These are phyloP conservation scores for Aspidiotus destructor DNA, from an alignment of 2,888 invertebrate genomes.

Conservation along the genomic window DNA sequence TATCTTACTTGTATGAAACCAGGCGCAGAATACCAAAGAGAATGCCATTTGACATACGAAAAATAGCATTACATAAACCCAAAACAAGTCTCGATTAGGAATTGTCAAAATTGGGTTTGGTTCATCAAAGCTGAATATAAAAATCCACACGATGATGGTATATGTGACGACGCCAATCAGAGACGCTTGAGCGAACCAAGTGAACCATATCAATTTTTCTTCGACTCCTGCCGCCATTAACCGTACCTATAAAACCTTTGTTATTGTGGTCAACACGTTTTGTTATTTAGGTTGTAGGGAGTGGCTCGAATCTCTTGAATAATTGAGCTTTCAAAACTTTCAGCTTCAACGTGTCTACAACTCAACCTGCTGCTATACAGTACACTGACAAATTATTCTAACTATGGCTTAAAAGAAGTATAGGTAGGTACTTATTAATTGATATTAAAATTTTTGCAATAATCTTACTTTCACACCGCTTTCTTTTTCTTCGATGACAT, in stretches of 20 bases:
- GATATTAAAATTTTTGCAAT: not conserved
- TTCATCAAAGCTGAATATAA: not conserved
- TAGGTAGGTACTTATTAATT: not conserved
- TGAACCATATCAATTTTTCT: slow-evolving; percentile 2
- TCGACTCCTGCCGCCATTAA: not conserved
- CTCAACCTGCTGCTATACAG: no score
- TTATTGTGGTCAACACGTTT: not conserved
- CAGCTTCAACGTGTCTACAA: no score
- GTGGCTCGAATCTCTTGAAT: no score
- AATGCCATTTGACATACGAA: not conserved
- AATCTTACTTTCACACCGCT: not conserved
- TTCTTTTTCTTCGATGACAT: not conserved
- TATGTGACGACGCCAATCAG: not conserved
- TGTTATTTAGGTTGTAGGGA: not conserved
- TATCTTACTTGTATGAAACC: not conserved
- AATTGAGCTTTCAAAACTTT: no score
- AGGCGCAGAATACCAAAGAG: not conserved
- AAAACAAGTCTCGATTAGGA: not conserved
- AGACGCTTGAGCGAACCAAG: not conserved
- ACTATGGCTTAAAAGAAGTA: not conserved
- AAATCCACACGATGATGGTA: not conserved
- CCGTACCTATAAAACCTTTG: not conserved
- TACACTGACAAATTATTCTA: no score
- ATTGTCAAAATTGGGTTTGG: not conserved
- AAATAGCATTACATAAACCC: not conserved